Percentiles rank a stretch among this genome's conserved stretches.
Conservation (phyloP, 2,797 vertebrate genomes). For the Coreius guichenoti region DNA sequence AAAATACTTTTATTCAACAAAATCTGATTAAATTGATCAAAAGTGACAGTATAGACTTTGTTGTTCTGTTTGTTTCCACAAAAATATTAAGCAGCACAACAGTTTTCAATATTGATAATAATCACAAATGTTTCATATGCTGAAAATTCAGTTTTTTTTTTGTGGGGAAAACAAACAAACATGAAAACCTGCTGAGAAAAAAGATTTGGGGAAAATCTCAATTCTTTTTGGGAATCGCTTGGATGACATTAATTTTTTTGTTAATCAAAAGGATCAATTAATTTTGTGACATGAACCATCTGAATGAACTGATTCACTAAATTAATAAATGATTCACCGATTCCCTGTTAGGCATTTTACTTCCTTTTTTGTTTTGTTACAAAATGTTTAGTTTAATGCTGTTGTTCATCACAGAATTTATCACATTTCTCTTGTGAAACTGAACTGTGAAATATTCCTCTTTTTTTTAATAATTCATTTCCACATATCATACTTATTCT, state of each 20-base stretch:
- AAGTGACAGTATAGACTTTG: too few species aligned
- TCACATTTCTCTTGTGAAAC: neutral
- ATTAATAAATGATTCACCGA: neutral
- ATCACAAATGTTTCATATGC: too few species aligned
- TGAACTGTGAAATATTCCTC: neutral
- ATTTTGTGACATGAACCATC: neutral
- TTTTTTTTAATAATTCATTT: conserved; percentile 33
- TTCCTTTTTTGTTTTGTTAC: neutral
- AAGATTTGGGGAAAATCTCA: too few species aligned
- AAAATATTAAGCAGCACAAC: too few species aligned
- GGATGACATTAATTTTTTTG: too few species aligned
- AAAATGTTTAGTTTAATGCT: neutral
- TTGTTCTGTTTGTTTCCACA: too few species aligned
- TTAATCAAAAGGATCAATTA: too few species aligned
- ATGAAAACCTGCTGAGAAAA: neutral
- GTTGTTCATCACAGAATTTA: neutral
- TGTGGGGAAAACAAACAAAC: neutral
- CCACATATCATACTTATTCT: neutral
- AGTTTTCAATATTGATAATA: too few species aligned
- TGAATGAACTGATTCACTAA: neutral
- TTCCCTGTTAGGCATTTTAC: neutral
- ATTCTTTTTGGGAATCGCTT: neutral
- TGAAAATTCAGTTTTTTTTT: too few species aligned
- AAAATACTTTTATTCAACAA: too few species aligned
- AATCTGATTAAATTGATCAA: too few species aligned